Base-by-base conservation (phyloP, 2,113 vertebrate genomes). In the Cepphus grylle region DNA sequence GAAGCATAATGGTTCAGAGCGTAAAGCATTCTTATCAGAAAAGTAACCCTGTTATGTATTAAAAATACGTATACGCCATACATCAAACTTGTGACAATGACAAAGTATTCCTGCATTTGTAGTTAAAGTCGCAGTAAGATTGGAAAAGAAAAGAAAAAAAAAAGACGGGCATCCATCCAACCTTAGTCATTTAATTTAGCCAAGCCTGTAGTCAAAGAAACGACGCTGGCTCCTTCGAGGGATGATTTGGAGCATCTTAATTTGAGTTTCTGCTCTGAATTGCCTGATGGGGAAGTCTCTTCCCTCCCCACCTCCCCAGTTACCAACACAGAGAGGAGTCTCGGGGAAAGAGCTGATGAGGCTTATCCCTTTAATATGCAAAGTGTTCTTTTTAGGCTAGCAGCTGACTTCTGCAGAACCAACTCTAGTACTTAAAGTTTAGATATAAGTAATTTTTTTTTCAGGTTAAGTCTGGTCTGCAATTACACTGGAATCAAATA, bases 241-340 rank as follows among this genome's bases (percentile, higher is more conserved):
- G 34, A 43, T 22, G 25, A 32, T 65, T 15, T 25, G 20, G 26
- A 90, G 52, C 45, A 58, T 50, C 45, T 53, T n/a, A 38, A n/a
- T 0, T 56, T 56, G 53, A 50, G 26, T 84, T 93, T 84, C 73
- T 93, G 36, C 53, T 79, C 56, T 40, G 53, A 79, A 43, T 16
- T 82, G 81, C 34, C 38, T 55, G 65, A 59, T 9, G 25, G 65
- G 67, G 19, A 84, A 66, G 42, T 67, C 42, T 16, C 34, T 22
- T 15, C 22, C 36, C 22, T 18, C 4, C 6, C 29, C 2, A 1
- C 19, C 17, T 40, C 40, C 52, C 6, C 23, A 8, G 0, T n/a
- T 38, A 49, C 52, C 65, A 47, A 3, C 18, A 71, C 65, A 45
- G 36, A 62, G 59, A 19, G 13, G 12, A 16, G 47, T 43, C 62